Percentiles rank a stretch among this genome's conserved stretches.
Evolutionary conservation across 92 coral and sea anemone genomes (phyloP).

Genomic region (Epizoanthus rinbou): DNA sequence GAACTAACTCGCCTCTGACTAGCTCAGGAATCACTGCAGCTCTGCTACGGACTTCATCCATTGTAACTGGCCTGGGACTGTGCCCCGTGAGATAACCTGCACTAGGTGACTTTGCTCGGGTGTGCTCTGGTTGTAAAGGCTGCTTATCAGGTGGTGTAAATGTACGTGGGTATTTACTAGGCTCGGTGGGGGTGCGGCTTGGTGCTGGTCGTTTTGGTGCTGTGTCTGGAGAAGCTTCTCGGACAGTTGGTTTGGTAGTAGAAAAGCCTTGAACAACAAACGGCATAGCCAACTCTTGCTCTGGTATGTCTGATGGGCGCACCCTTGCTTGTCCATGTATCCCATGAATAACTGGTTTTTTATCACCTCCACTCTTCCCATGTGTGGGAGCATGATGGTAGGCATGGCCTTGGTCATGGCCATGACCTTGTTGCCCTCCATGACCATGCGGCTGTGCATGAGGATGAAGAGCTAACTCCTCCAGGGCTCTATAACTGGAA

Average conservation of each 20-base stretch:
- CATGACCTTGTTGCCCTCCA: conserved; percentile 38
- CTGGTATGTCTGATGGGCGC: conserved; percentile 74
- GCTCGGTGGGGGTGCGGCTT: conserved; percentile 56
- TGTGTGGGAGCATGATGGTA: conserved; percentile 30
- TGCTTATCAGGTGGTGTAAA: conserved; percentile 47
- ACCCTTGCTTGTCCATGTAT: conserved; percentile 35
- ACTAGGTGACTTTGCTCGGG: conserved; percentile 59
- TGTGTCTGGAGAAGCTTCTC: conserved; percentile 62
- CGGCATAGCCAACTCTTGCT: conserved; percentile 81
- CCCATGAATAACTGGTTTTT: conserved; percentile 41
- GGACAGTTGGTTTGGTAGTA: conserved; percentile 36
- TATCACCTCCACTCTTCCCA: conserved; percentile 34
- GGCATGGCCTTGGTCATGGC: conserved; percentile 40
- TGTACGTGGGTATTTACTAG: conserved; percentile 42
- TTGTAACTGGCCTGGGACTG: conserved; percentile 63
- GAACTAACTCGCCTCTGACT: conserved; percentile 32
- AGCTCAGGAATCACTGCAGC: conserved; percentile 86
- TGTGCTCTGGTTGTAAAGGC: conserved; percentile 46
- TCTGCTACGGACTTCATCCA: conserved; percentile 72
- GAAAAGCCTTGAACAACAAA: conserved; percentile 63
- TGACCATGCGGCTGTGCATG: conserved; percentile 21
- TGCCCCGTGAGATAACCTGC: conserved; percentile 61
- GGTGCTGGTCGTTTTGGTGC: conserved; percentile 56
- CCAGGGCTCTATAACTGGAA: conserved; percentile 53
- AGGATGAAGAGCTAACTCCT: conserved; percentile 51